Conservation (phyloP, 2,888 invertebrate species). For the Acronicta psi region DNA sequence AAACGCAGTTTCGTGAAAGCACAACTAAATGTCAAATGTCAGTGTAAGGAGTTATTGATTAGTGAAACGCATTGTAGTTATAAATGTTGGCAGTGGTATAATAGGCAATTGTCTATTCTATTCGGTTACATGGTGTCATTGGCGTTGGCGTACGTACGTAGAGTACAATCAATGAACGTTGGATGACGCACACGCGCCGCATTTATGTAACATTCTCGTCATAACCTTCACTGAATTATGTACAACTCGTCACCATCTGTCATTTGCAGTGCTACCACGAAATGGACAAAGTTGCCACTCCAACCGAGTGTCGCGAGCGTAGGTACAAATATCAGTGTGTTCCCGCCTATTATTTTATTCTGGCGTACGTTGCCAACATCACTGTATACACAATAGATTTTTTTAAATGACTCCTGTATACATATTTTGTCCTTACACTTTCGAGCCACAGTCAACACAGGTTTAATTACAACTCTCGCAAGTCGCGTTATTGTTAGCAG, state of each 20-base stretch:
- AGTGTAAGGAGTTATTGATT: not conserved
- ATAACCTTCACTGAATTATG: slow-evolving; percentile 52
- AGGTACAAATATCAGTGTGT: slow-evolving; percentile 32
- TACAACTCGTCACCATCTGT: slow-evolving; percentile 48
- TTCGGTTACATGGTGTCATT: slow-evolving; percentile 32
- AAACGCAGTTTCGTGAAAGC: not conserved
- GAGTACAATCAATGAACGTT: slow-evolving; percentile 42
- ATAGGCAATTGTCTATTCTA: slow-evolving; percentile 30
- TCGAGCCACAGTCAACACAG: slow-evolving; percentile 11
- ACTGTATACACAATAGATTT: slow-evolving; percentile 22
- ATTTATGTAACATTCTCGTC: slow-evolving; percentile 54
- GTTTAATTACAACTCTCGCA: slow-evolving; percentile 22
- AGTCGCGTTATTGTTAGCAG: slow-evolving; percentile 12
- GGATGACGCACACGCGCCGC: slow-evolving; percentile 58
- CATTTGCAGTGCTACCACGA: slow-evolving; percentile 52
- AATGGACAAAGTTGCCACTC: slow-evolving; percentile 40
- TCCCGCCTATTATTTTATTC: slow-evolving; percentile 31
- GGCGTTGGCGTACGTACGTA: slow-evolving; percentile 34
- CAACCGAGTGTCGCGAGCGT: slow-evolving; percentile 18
- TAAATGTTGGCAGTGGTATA: slow-evolving; percentile 19
- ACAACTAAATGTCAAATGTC: not conserved
- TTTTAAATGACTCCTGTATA: slow-evolving; percentile 5
- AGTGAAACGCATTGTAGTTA: slow-evolving; percentile 16
- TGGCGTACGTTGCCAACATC: slow-evolving; percentile 26
- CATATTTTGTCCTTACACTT: slow-evolving; percentile 15